Conservation (phyloP, 2,888 invertebrate species). For the Didymodactylos carnosus region DNA sequence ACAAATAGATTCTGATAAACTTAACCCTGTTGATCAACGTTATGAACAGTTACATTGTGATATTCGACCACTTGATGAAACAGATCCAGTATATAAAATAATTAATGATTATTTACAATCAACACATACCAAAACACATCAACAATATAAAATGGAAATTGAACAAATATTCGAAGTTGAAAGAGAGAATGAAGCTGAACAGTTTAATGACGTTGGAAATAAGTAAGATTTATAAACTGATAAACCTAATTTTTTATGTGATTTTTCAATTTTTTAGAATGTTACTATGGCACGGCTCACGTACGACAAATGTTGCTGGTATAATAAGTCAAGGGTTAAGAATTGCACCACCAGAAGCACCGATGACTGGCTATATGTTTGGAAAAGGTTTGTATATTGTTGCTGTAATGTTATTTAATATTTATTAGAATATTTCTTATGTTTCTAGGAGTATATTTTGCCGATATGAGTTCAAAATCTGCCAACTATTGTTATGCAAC, state of each 20-base stretch:
- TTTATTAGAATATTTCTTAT: too few species aligned
- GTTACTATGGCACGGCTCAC: conserved; percentile 7
- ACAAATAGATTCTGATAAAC: conserved; percentile 39
- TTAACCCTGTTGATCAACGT: conserved; percentile 55
- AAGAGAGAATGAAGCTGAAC: conserved; percentile 32
- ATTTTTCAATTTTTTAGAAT: conserved; percentile 56
- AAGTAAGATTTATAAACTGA: conserved; percentile 83
- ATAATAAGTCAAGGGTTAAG: conserved; percentile 48
- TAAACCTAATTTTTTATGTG: conserved; percentile 61
- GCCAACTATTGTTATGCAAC: conserved; percentile 80
- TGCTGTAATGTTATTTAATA: too few species aligned
- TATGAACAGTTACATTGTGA: conserved; percentile 67
- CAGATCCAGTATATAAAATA: conserved; percentile 49
- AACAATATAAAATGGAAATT: conserved; percentile 15
- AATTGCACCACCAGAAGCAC: conserved; percentile 94
- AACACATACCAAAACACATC: conserved; percentile 45
- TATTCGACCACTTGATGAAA: conserved; percentile 43
- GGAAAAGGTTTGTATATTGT: conserved; percentile 90
- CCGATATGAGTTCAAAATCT: conserved; percentile 94
- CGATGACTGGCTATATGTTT: conserved; percentile 46
- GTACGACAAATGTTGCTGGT: not conserved
- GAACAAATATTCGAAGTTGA: conserved; percentile 39
- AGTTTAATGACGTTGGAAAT: conserved; percentile 18
- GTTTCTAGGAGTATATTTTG: conserved; percentile 82
- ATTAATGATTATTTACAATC: conserved; percentile 61